These are phyloP conservation scores for Petrocephalus microphthalmus DNA, from an alignment of 2,113 vertebrate genomes.

Conservation along the genomic window DNA sequence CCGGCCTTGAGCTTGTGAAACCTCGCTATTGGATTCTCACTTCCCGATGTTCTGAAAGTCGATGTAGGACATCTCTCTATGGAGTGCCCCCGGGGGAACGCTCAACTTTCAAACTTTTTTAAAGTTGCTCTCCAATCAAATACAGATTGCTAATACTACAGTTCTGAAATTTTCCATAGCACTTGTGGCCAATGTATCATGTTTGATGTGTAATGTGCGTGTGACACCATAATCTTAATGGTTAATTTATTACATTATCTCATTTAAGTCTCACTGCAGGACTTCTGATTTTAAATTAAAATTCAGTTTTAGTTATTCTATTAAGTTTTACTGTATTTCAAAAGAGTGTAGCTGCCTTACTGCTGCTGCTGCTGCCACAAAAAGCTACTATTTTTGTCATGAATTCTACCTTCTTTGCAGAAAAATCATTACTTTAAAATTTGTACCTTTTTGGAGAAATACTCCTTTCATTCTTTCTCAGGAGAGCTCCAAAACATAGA, in stretches of 20 bases:
- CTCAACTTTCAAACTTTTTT: conserved; percentile 15
- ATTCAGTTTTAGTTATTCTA: neutral
- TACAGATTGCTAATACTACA: neutral
- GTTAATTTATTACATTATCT: neutral
- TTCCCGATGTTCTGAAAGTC: conserved; percentile 26
- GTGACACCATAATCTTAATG: neutral
- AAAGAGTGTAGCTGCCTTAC: conserved; percentile 8
- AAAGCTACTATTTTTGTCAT: conserved; percentile 27
- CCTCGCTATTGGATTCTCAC: conserved; percentile 32
- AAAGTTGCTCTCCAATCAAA: conserved; percentile 13
- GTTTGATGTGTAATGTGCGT: neutral
- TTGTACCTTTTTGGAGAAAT: neutral
- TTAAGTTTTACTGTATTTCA: neutral
- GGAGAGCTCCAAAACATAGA: neutral
- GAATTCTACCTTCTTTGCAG: neutral
- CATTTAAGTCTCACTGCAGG: neutral
- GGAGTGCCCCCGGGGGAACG: neutral
- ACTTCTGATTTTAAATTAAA: neutral
- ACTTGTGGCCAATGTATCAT: neutral
- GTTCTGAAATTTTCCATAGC: neutral
- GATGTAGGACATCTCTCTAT: conserved; percentile 12
- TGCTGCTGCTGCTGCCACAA: conserved; percentile 15
- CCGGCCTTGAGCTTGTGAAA: conserved; percentile 35
- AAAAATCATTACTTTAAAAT: neutral
- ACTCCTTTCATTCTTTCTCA: neutral